Evolutionary conservation across 1,140 invertebrate species (phyloP).

Genomic region (Phocides pigmalion): DNA sequence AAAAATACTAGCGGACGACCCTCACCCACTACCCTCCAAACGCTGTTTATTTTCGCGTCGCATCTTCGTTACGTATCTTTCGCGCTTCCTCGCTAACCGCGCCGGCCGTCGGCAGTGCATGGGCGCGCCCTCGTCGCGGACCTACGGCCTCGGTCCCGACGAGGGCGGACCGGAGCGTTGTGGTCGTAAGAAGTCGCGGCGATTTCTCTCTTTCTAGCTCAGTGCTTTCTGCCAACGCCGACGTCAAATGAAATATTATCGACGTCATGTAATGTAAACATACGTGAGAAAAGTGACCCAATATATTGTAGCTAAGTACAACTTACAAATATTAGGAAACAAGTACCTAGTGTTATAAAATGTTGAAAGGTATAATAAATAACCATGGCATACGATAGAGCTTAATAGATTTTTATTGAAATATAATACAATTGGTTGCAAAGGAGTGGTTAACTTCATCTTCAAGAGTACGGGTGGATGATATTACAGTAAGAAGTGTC

Average conservation of each 20-base stretch:
- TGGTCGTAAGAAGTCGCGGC: neutral
- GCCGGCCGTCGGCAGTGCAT: constrained; percentile 22
- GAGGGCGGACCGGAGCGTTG: too few relatives aligned
- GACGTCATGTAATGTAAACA: too few relatives aligned
- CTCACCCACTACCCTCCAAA: constrained; percentile 70
- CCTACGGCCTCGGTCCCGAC: constrained; percentile 8
- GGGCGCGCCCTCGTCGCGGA: constrained; percentile 3
- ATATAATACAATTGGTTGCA: too few relatives aligned
- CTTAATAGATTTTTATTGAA: too few relatives aligned
- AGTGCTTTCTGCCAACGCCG: neutral
- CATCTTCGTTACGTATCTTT: constrained; percentile 22
- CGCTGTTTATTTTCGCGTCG: constrained; percentile 52
- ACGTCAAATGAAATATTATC: neutral
- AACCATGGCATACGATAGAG: too few relatives aligned
- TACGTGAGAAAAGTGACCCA: too few relatives aligned
- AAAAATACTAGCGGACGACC: constrained; percentile 59
- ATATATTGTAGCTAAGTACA: too few relatives aligned
- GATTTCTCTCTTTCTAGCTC: neutral
- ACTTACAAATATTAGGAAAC: too few relatives aligned
- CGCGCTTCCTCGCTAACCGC: constrained; percentile 31
- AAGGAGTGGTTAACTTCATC: too few relatives aligned
- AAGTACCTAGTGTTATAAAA: too few relatives aligned
- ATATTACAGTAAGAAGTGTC: neutral
- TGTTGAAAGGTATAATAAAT: too few relatives aligned
- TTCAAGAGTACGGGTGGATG: neutral